Evolutionary conservation across 1,140 invertebrate species (phyloP), one percentile per base, ranked within the genome.

Genomic region (Wiebesia pumilae): DNA sequence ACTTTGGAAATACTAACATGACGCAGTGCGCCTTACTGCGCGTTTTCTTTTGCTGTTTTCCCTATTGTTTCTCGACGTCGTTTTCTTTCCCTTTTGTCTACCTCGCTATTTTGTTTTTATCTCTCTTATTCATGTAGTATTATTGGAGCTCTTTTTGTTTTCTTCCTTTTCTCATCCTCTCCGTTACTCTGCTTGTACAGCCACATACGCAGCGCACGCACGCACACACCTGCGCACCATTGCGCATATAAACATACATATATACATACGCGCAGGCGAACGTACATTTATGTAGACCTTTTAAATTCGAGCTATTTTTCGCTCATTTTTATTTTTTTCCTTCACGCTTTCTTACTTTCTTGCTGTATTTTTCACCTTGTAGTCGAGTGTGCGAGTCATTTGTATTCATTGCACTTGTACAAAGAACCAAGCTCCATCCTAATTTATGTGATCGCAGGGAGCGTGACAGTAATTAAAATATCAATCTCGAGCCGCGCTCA

Each of bases 1-100:
- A 89, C 33, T 6, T 9, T 90, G 86, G 89, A 91, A 79, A 80
- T 80, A 85, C 62, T 71, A 73, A 81, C 78, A 47, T 81, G 71
- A 67, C 85, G 80, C 75, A 77, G n/a, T 82, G 84, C 79, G 69
- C 38, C 77, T 81, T 54, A 54, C 82, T 14, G 54, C 38, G 14
- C 40, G 33, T 38, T 1, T 87, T 73, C 75, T 65, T 30, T 78
- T 3, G 7, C 1, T 47, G 12, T 71, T 81, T 73, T 47, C 65
- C 19, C 16, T 58, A 81, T 73, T 58, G 16, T n/a, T 40, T 62
- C 35, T 9, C 21, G 27, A 33, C 3, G 10, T 35, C 30, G 47
- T 27, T 62, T 62, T 27, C 71, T 62, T 71, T 30, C 40, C 30
- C 27, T 65, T 71, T n/a, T 83, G 73, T 73, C 87, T 58, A 9